Conservation (phyloP, 2,888 invertebrate genomes). For the Drosophila buzzatii region DNA sequence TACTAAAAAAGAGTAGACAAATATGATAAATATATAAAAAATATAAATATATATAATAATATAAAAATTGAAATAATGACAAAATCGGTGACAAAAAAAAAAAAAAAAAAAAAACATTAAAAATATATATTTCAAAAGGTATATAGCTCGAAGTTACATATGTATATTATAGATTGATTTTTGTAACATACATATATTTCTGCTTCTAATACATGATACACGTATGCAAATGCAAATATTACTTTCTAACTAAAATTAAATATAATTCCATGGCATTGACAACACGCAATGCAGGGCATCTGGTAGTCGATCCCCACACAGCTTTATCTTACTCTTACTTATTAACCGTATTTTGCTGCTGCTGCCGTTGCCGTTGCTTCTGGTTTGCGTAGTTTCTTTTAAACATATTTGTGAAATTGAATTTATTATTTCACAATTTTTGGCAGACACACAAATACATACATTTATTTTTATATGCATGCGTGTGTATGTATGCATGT, state of each 20-base stretch:
- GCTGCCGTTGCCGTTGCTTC: conserved; percentile 16
- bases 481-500: neutral
- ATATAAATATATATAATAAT: no score
- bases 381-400: conserved; percentile 47
- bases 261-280: no score
- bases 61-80: no score
- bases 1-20: neutral
- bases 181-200: neutral
- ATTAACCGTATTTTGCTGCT: conserved; percentile 43
- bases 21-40: neutral
- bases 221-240: neutral
- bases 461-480: neutral
- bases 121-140: no score
- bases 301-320: neutral
- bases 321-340: neutral
- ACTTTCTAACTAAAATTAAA: neutral
- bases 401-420: conserved; percentile 72
- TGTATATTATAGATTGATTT: neutral
- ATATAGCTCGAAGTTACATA: no score
- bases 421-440: conserved; percentile 73
- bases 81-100: no score
- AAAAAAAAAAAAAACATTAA: no score
- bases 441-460: conserved; percentile 22
- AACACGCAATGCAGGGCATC: neutral
- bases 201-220: neutral